phyloP scores from a whole-genome alignment of 1,140 invertebrate species.

The Drosophila baimaii region DNA sequence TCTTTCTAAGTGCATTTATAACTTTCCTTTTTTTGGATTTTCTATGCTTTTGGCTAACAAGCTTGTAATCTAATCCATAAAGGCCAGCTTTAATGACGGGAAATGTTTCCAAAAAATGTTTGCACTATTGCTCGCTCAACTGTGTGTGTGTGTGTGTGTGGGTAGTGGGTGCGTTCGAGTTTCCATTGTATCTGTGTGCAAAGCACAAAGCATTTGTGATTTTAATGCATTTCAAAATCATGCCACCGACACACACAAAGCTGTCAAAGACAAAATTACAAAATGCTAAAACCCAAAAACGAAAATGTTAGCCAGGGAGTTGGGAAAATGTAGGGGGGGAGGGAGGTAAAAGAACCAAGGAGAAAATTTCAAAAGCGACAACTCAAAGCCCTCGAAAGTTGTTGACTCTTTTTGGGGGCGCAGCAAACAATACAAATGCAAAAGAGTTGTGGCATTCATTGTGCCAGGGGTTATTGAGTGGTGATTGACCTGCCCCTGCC shows the following conservation, averaged over 20 bases:
- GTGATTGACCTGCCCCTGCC: slow-evolving; percentile 62
- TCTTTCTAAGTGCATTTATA: slow-evolving; percentile 8
- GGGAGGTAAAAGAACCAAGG: slow-evolving; percentile 13
- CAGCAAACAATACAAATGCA: slow-evolving; percentile 36
- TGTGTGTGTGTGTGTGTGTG: slow-evolving; percentile 5
- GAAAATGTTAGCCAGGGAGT: slow-evolving; percentile 13
- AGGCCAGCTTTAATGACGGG: slow-evolving; percentile 34
- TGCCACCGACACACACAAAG: slow-evolving; percentile 35
- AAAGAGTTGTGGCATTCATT: slow-evolving; percentile 57
- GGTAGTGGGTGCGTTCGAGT: slow-evolving; percentile 9
- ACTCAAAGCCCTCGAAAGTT: slow-evolving; percentile 47
- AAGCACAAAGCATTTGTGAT: slow-evolving; percentile 35
- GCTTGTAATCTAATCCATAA: slow-evolving; percentile 62
- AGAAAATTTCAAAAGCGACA: slow-evolving; percentile 35
- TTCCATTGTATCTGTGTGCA: slow-evolving; percentile 19
- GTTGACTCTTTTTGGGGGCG: slow-evolving; percentile 36
- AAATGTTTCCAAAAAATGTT: slow-evolving; percentile 61
- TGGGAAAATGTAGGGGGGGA: not conserved
- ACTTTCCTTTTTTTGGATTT: slow-evolving; percentile 1
- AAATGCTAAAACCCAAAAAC: slow-evolving; percentile 49
- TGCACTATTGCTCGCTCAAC: slow-evolving; percentile 16
- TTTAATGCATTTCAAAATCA: slow-evolving; percentile 58
- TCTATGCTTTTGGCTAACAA: slow-evolving; percentile 38
- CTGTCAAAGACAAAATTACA: slow-evolving; percentile 75
- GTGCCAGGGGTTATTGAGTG: slow-evolving; percentile 55